Base-by-base conservation (phyloP, 2,888 invertebrate species). In the Noctua janthe region DNA sequence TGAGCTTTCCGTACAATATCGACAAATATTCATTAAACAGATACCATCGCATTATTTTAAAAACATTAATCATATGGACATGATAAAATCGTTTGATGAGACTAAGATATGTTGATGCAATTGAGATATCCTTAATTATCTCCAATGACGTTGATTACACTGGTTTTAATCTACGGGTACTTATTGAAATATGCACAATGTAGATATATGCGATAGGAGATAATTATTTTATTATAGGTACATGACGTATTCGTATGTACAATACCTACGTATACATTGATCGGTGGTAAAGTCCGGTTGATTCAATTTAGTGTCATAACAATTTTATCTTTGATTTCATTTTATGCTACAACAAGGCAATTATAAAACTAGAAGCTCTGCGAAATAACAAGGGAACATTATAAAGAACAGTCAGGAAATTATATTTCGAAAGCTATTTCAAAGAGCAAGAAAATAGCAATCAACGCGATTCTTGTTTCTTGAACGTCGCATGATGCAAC, bases 371-470 rank as follows among this genome's bases (percentile, higher is more conserved):
- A 67, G 67, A 81, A 81, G n/a, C 47, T 70, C 47, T 74, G 47
- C 80, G 71, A 74, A 84, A 83, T 84, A 86, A 80, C 81, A 78
- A 80, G 74, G 74, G 85, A 88, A 87, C 87, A 80, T 86, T 85
- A 76, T 89, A 85, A 88, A 88, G 77, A 80, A 78, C 66, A 78
- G 67, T 67, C 80, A 67, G 85, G 80, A 87, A 89, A 90, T 89
- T 84, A 87, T 82, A 87, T 90, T 89, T 74, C 83, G 71, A 80
- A 82, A 75, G 80, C 73, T 83, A 87, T 89, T 87, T 88, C 88
- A 87, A 85, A 86, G 72, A 86, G 75, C 77, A 78, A 77, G 74
- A 77, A 80, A 80, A 82, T 86, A 86, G 81, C 85, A 86, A 85
- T 82, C 73, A 80, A 82, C 70, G 73, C 71, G 70, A 73, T 77